Conservation (phyloP, 2,888 invertebrate species). For the Brachyopa scutellaris region DNA sequence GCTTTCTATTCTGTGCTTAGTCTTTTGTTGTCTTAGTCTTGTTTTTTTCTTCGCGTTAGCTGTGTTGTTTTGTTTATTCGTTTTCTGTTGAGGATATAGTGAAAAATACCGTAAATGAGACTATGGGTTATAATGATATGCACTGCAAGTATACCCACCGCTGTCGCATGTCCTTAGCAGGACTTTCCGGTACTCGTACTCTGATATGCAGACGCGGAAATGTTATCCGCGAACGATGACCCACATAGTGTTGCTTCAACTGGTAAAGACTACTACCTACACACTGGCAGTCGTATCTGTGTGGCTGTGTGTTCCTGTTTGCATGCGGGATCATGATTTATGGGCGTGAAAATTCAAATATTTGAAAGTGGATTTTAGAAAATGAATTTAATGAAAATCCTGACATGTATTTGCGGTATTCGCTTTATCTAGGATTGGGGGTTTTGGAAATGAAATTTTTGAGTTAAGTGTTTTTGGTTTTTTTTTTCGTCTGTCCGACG, state of each 20-base stretch:
- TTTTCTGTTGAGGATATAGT: neutral
- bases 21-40: slow-evolving; percentile 53
- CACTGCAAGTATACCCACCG: slow-evolving; percentile 42
- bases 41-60: slow-evolving; percentile 32
- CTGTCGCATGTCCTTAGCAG: neutral
- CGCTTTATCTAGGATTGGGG: slow-evolving; percentile 39
- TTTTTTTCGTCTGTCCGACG: neutral
- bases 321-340: slow-evolving; percentile 49
- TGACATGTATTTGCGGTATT: slow-evolving; percentile 60
- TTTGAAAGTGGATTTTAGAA: slow-evolving; percentile 67
- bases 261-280: neutral
- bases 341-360: slow-evolving; percentile 62
- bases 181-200: slow-evolving; percentile 33
- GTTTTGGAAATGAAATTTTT: slow-evolving; percentile 41
- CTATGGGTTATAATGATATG: slow-evolving; percentile 52
- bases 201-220: slow-evolving; percentile 61
- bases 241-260: slow-evolving; percentile 58
- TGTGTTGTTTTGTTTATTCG: slow-evolving; percentile 27
- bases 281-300: neutral
- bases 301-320: neutral
- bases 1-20: slow-evolving; percentile 61
- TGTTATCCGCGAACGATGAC: slow-evolving; percentile 68
- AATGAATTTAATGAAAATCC: slow-evolving; percentile 61
- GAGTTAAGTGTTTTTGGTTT: slow-evolving; percentile 41
- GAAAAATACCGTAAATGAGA: neutral